phyloP scores from a whole-genome alignment of 2,113 vertebrate genomes.

The Otolemur garnettii region DNA sequence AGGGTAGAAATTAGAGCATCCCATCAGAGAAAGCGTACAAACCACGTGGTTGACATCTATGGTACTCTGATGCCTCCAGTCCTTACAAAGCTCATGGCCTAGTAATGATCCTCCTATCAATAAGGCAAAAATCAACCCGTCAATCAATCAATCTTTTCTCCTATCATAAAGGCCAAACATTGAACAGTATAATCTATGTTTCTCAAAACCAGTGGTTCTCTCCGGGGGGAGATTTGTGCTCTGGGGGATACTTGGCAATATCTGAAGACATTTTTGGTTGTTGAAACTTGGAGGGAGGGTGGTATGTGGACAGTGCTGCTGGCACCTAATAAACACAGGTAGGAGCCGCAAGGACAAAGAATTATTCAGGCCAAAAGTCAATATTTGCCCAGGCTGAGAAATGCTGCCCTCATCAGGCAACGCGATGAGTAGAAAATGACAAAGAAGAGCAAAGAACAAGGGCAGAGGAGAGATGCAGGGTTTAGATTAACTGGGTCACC shows the following conservation, averaged over 20 bases:
- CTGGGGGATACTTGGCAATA: not conserved
- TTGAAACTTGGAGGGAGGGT: not conserved
- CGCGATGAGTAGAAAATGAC: not conserved
- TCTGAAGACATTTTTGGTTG: not conserved
- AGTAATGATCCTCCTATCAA: not conserved
- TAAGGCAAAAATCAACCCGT: not conserved
- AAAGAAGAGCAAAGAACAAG: not conserved
- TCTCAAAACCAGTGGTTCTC: not conserved
- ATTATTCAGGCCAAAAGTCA: not conserved
- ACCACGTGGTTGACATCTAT: not conserved
- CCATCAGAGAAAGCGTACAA: not conserved
- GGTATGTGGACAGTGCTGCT: not conserved
- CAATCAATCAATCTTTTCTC: not conserved
- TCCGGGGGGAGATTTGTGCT: not conserved
- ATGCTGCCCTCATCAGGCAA: no score
- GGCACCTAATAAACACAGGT: not conserved
- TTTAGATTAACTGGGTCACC: not conserved
- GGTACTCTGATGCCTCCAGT: not conserved
- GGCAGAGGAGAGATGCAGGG: rapidly evolving
- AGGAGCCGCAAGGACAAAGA: not conserved
- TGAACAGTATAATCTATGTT: not conserved
- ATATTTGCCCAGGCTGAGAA: not conserved
- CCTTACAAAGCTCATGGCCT: not conserved
- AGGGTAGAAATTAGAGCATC: rapidly evolving
- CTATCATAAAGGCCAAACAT: not conserved